Evolutionary conservation across 1,140 invertebrate species (phyloP).

Genomic region (Dendrolimus kikuchii): DNA sequence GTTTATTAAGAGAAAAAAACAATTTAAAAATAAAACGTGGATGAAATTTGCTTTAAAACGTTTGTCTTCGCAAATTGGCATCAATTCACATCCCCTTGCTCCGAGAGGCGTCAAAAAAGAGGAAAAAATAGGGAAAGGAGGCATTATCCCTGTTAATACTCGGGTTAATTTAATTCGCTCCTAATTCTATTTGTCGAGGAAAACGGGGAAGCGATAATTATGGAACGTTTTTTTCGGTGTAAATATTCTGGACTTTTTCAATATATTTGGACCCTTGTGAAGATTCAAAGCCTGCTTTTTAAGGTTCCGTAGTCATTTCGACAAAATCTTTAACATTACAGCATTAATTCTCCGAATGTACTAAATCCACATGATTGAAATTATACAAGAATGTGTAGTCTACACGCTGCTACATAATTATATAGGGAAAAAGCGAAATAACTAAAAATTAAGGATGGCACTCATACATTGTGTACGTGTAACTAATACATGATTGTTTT

Average conservation of each 20-base stretch:
- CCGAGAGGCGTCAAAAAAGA: conserved; percentile 31
- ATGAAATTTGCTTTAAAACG: conserved; percentile 12
- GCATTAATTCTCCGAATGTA: too few species aligned
- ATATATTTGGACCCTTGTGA: background rate
- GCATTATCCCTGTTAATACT: conserved; percentile 70
- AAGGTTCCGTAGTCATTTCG: too few species aligned
- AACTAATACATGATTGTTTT: too few species aligned
- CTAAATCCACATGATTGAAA: too few species aligned
- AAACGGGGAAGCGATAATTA: conserved; percentile 66
- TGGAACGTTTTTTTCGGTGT: conserved; percentile 48
- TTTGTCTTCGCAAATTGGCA: conserved; percentile 59
- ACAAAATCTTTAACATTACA: too few species aligned
- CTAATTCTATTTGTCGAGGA: conserved; percentile 68
- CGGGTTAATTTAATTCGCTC: conserved; percentile 65
- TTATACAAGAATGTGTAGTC: too few species aligned
- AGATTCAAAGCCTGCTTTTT: background rate
- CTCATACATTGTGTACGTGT: too few species aligned
- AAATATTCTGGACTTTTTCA: background rate
- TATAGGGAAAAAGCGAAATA: too few species aligned
- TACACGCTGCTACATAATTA: too few species aligned
- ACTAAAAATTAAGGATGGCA: too few species aligned
- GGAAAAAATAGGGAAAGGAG: conserved; percentile 21
- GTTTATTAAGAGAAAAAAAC: too few species aligned
- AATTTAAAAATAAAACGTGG: conserved; percentile 14
- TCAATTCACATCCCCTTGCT: too few species aligned